Percentiles rank a stretch among this genome's conserved stretches.
phyloP scores from a whole-genome alignment of 2,888 invertebrate species.

The Coronaproctus castanopsis region DNA sequence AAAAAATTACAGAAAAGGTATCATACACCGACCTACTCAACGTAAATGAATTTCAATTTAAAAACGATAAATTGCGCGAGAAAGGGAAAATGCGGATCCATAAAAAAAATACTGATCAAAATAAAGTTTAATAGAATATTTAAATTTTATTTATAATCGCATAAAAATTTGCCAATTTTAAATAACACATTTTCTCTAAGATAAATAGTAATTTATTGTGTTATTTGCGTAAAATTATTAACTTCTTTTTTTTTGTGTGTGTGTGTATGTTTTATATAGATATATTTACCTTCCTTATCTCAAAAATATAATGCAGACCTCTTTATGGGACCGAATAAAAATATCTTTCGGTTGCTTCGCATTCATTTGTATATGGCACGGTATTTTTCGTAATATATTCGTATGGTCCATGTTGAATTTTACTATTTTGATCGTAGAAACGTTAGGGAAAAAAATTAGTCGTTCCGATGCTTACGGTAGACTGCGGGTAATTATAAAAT shows the following conservation, averaged over 20 bases:
- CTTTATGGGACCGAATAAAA: constrained; percentile 35
- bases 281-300: constrained; percentile 60
- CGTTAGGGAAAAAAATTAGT: constrained; percentile 31
- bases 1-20: too few species aligned
- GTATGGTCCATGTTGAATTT: constrained; percentile 79
- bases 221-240: too few species aligned
- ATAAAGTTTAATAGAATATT: too few species aligned
- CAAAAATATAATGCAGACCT: constrained; percentile 22
- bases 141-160: neutral
- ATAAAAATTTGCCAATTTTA: neutral
- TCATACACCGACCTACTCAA: too few species aligned
- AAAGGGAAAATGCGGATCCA: too few species aligned
- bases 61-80: too few species aligned
- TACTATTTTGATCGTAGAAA: constrained; percentile 52
- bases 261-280: too few species aligned
- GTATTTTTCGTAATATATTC: constrained; percentile 50
- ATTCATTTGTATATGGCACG: constrained; percentile 85
- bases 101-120: too few species aligned
- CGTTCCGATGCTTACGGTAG: constrained; percentile 25
- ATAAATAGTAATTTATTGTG: too few species aligned
- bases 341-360: constrained; percentile 56
- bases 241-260: too few species aligned
- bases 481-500: neutral
- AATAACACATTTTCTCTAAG: too few species aligned
- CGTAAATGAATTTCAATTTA: too few species aligned